phyloP scores from a whole-genome alignment of 2,888 invertebrate species.

The Cheiracanthium punctorium region DNA sequence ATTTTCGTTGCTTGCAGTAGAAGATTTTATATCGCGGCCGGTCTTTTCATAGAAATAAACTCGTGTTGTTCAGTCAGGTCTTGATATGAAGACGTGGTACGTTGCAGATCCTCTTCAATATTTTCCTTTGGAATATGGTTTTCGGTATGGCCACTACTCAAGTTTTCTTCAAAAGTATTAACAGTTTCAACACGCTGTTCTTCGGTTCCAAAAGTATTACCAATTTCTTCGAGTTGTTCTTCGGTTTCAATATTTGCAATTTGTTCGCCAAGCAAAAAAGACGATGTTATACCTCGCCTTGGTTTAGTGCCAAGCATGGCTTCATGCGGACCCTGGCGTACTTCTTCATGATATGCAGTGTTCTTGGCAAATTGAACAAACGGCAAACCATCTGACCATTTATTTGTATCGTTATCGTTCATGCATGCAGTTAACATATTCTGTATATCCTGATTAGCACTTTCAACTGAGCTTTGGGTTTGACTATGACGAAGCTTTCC shows the following conservation, averaged over 20 bases:
- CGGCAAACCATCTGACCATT: slow-evolving; percentile 69
- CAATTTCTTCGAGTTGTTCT: slow-evolving; percentile 30
- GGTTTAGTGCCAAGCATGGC: slow-evolving; percentile 39
- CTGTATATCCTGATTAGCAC: slow-evolving; percentile 35
- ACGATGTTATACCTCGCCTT: slow-evolving; percentile 35
- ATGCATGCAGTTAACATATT: slow-evolving; percentile 49
- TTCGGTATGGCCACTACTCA: too few relatives aligned
- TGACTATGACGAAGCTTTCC: slow-evolving; percentile 14
- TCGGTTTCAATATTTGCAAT: slow-evolving; percentile 41
- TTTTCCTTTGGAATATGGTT: too few relatives aligned
- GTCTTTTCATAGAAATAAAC: too few relatives aligned
- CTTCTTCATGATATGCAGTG: slow-evolving; percentile 58
- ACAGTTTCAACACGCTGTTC: too few relatives aligned
- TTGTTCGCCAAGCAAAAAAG: slow-evolving; percentile 29
- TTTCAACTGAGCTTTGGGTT: slow-evolving; percentile 16
- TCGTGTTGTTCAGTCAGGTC: too few relatives aligned
- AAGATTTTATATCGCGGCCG: slow-evolving; percentile 48
- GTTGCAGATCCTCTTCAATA: too few relatives aligned
- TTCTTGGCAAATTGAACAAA: too few relatives aligned
- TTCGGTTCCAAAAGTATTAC: too few relatives aligned
- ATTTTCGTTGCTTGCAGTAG: slow-evolving; percentile 48
- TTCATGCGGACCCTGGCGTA: slow-evolving; percentile 43
- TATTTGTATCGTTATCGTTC: slow-evolving; percentile 62
- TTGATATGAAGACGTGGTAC: too few relatives aligned
- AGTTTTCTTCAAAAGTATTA: too few relatives aligned